phyloP scores from a whole-genome alignment of 2,797 vertebrate species.

The Anolis apletophallus region DNA sequence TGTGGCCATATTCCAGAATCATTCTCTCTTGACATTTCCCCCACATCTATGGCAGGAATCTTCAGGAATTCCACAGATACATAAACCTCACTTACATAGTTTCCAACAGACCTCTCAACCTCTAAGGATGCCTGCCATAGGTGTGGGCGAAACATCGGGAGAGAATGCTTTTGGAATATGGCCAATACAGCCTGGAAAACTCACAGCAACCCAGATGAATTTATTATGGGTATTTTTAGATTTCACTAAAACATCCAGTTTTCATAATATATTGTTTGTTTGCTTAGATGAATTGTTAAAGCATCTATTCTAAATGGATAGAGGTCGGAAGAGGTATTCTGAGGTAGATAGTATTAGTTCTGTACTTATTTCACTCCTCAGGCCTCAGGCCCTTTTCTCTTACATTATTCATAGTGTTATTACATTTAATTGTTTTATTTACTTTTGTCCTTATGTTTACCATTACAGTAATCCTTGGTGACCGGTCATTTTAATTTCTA shows the following conservation, averaged over 20 bases:
- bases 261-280: not conserved
- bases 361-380: not conserved
- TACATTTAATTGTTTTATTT: not conserved
- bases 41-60: too few species aligned
- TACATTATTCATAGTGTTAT: not conserved
- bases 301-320: not conserved
- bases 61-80: too few species aligned
- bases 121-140: too few species aligned
- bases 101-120: too few species aligned
- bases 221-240: not conserved
- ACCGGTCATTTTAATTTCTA: not conserved
- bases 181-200: too few species aligned
- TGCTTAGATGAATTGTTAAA: not conserved
- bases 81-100: too few species aligned
- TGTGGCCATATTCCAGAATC: too few species aligned
- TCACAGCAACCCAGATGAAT: not conserved
- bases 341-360: not conserved
- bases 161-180: too few species aligned
- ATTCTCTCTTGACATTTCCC: too few species aligned
- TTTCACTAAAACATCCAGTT: conserved; percentile 16
- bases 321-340: not conserved
- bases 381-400: not conserved
- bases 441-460: not conserved
- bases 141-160: too few species aligned
- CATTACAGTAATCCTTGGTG: not conserved